Base-by-base conservation (phyloP, 2,797 vertebrate genomes). In the Enteromius anoplus region DNA sequence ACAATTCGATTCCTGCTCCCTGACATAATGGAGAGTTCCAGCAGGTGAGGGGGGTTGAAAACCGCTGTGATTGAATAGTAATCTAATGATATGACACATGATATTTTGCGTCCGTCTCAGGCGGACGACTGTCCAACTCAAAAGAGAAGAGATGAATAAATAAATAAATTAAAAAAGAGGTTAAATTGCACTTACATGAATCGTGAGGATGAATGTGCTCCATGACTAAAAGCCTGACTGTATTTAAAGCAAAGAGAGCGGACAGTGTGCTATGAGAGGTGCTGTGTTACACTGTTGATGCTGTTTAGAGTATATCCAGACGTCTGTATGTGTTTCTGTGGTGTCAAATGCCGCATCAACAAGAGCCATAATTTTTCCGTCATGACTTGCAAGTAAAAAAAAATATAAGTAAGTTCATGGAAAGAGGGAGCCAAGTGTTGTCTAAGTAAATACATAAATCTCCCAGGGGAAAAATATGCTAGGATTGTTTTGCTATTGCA, bases 1-100 rank as follows among this genome's bases (percentile, higher is more conserved):
- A 87, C 92, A 95, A 93, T 96, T 95, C 93, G 90, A 92, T 94
- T 94, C 92, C 91, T 92, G 91, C 93, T 90, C 87, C 87, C 88
- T 84, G 87, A 85, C 83, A 78, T 95, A 93, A 95, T 95, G 91
- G 92, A 91, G 62, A 81, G 89, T 91, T 90, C 85, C 82, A 86
- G 92, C 92, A 93, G 93, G 90, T 94, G 93, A 92, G 91, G 86
- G 91, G 88, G 85, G 92, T 85, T 93, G 91, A 91, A 95, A 94
- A 91, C 86, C 88, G 91, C 89, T 73, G 88, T 90, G 92, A 91
- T 93, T 89, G 90, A 90, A 92, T 93, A 93, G 95, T 94, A 95
- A 96, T 95, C 91, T 91, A 95, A 94, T 94, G 93, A 93, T 92
- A 87, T 85, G 88, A 91, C 92, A 91, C 87, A 88, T 92, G 91